These are phyloP conservation scores for Fabriciana adippe DNA, from an alignment of 2,888 invertebrate genomes.

Conservation along the genomic window DNA sequence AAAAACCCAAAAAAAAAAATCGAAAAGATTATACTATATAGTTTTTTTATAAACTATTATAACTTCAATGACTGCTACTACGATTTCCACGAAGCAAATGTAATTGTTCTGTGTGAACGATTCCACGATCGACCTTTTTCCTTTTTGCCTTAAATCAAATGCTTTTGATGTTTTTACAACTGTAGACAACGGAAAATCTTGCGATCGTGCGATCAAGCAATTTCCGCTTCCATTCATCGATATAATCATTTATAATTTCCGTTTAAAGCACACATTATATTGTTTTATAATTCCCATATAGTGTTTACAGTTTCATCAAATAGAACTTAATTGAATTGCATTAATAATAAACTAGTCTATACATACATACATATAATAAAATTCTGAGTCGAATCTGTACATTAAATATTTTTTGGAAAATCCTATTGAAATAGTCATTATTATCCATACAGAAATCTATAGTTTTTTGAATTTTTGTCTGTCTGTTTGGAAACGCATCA, in stretches of 20 bases:
- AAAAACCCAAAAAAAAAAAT: too few species aligned
- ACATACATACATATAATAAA: too few species aligned
- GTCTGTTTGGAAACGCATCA: too few species aligned
- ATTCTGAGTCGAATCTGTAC: too few species aligned
- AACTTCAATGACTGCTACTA: neutral
- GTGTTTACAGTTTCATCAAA: neutral
- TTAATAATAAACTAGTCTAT: too few species aligned
- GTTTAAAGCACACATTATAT: neutral
- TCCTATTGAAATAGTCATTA: too few species aligned
- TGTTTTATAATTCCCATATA: neutral
- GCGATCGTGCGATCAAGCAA: constrained; percentile 15
- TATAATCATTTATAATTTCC: constrained; percentile 18
- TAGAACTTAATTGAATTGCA: too few species aligned
- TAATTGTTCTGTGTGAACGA: constrained; percentile 16
- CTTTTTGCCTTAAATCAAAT: constrained; percentile 14
- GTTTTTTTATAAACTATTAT: neutral
- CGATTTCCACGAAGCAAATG: constrained; percentile 8
- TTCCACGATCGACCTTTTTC: constrained; percentile 11
- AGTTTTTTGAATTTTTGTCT: too few species aligned
- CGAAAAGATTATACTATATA: neutral
- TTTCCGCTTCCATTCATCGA: constrained; percentile 15
- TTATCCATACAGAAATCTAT: too few species aligned
- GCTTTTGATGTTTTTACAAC: constrained; percentile 9
- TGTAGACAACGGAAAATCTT: constrained; percentile 11
- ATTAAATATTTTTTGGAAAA: too few species aligned